Conservation (phyloP, 2,797 vertebrate species). For the Champsocephalus esox region DNA sequence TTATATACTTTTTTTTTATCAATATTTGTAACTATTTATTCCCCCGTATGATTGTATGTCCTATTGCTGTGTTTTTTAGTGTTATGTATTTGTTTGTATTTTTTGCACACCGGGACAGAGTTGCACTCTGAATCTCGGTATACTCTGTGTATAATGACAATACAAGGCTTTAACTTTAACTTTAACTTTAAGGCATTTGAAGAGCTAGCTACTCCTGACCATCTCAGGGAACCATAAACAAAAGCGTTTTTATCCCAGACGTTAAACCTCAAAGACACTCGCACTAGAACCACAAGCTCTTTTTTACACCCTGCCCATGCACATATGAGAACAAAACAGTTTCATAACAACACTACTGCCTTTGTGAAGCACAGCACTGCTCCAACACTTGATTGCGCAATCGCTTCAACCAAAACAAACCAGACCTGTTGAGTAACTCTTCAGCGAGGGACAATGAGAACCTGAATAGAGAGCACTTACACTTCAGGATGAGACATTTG, state of each 20-base stretch:
- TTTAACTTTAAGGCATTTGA: conserved; percentile 9
- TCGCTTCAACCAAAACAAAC: conserved; percentile 70
- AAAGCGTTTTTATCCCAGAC: conserved; percentile 42
- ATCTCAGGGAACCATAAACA: conserved; percentile 47
- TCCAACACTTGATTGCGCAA: conserved; percentile 67
- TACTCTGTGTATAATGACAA: too few relatives aligned
- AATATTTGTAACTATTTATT: too few relatives aligned
- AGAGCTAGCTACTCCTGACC: conserved; percentile 22
- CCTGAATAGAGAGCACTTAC: conserved; percentile 16
- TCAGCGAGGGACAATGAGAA: conserved; percentile 50
- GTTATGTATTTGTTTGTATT: too few relatives aligned
- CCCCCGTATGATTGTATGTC: too few relatives aligned
- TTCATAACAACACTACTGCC: conserved; percentile 37
- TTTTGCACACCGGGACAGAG: too few relatives aligned
- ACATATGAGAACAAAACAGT: conserved; percentile 27
- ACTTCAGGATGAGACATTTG: conserved; percentile 39
- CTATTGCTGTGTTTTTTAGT: too few relatives aligned
- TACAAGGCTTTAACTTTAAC: too few relatives aligned
- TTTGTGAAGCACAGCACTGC: conserved; percentile 28
- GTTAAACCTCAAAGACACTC: conserved; percentile 31
- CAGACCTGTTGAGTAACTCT: conserved; percentile 75
- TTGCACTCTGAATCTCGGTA: too few relatives aligned
- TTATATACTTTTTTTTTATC: too few relatives aligned
- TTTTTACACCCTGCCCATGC: conserved; percentile 28
- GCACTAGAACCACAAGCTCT: neutral